These are phyloP conservation scores for Papilio dardanus DNA, from an alignment of 1,140 invertebrate genomes.

Conservation along the genomic window DNA sequence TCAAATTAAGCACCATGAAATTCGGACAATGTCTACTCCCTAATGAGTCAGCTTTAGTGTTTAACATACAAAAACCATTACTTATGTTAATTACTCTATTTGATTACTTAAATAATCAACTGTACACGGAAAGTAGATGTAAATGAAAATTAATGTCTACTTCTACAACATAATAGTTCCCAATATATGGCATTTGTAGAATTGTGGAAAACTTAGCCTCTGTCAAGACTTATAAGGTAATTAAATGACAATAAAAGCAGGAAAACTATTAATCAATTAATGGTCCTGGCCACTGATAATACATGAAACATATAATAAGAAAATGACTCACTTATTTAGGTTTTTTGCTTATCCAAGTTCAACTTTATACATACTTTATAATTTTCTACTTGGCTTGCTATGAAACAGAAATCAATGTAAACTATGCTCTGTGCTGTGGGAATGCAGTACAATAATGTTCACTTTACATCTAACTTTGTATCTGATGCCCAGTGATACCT, in stretches of 20 bases:
- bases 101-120: not conserved
- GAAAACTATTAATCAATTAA: too few species aligned
- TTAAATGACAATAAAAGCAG: too few species aligned
- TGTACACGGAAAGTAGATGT: not conserved
- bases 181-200: too few species aligned
- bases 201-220: too few species aligned
- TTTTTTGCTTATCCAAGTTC: too few species aligned
- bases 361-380: too few species aligned
- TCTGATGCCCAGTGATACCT: not conserved
- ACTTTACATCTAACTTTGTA: not conserved
- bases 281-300: too few species aligned
- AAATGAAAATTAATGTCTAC: not conserved
- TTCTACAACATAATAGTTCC: too few species aligned
- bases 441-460: not conserved
- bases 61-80: not conserved
- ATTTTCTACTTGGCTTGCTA: constrained; percentile 39
- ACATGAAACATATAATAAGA: too few species aligned
- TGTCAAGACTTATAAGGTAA: too few species aligned
- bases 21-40: not conserved
- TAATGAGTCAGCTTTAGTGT: not conserved
- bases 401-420: constrained; percentile 36
- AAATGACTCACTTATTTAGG: too few species aligned
- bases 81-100: not conserved
- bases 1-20: not conserved
- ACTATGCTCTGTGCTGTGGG: constrained; percentile 24